Conservation (phyloP, 2,113 vertebrate genomes). For the Potamarius usumacintae region DNA sequence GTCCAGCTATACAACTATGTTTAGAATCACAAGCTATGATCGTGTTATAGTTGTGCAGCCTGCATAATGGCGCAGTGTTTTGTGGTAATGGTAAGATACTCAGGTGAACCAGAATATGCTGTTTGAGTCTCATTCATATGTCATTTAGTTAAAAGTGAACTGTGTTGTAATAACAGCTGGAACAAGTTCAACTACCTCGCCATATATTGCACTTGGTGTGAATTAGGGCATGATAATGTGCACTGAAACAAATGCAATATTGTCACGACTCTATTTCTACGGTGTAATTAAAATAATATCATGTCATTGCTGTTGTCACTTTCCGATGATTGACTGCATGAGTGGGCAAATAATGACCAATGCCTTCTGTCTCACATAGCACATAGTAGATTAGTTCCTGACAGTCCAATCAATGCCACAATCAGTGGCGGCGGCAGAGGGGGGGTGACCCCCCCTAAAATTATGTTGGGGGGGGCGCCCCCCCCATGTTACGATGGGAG, state of each 20-base stretch:
- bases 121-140: not conserved
- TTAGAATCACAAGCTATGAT: not conserved
- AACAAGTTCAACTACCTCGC: not conserved
- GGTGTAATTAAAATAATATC: not conserved
- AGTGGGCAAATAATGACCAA: no score
- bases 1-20: not conserved
- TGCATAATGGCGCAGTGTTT: not conserved
- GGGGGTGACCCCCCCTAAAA: no score
- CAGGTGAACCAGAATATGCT: not conserved
- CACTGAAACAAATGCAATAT: not conserved
- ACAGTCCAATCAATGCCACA: no score
- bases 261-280: not conserved
- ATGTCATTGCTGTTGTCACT: no score
- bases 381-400: no score
- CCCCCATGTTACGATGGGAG: no score
- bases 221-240: not conserved
- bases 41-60: not conserved
- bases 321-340: no score
- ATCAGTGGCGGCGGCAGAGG: no score
- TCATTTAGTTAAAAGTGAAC: not conserved
- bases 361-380: no score
- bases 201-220: not conserved
- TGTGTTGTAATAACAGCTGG: not conserved
- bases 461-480: no score
- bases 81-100: not conserved